Evolutionary conservation across 2,888 invertebrate species (phyloP), one percentile per base, ranked within the genome.

Genomic region (Neria commutata): DNA sequence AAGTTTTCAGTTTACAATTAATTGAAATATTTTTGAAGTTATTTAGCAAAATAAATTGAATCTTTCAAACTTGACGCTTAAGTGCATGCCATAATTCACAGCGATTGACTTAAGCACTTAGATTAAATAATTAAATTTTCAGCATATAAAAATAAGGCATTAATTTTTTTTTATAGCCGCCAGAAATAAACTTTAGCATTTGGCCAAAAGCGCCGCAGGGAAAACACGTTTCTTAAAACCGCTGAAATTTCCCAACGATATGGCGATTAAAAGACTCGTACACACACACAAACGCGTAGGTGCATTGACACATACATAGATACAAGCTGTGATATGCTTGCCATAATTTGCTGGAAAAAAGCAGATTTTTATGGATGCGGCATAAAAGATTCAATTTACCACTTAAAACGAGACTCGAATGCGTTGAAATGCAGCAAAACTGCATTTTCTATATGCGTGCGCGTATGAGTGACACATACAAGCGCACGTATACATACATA

Each of bases 161-260:
- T n/a, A n/a, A n/a, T n/a, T n/a, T n/a, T n/a, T n/a, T n/a, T n/a
- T n/a, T n/a, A n/a, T n/a, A n/a, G n/a, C n/a, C n/a, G n/a, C n/a
- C n/a, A n/a, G n/a, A n/a, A n/a, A n/a, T n/a, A 17, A 53, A 53
- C 53, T 53, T 53, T 53, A 42, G 45, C 53, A 53, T 53, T 53
- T 53, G 4, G 25, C 14, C 25, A 2, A 16, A 10, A 19, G 29
- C 21, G 14, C 17, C 14, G 17, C 21, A 21, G 10, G 8, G 42
- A 14, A 14, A 42, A 3, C 17, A 23, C 4, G 1, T 46, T 6
- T 29, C 29, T 29, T 11, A 4, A 37, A 37, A 37, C 8, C 37
- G 37, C 37, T 4, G n/a, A 8, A 37, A 37, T 37, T 37, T 37
- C 37, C 37, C 37, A 37, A n/a, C 37, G n/a, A 37, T 37, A 37